Evolutionary conservation across 1,140 invertebrate genomes (phyloP), one percentile per base, ranked within the genome.

Genomic region (Penaeus indicus): DNA sequence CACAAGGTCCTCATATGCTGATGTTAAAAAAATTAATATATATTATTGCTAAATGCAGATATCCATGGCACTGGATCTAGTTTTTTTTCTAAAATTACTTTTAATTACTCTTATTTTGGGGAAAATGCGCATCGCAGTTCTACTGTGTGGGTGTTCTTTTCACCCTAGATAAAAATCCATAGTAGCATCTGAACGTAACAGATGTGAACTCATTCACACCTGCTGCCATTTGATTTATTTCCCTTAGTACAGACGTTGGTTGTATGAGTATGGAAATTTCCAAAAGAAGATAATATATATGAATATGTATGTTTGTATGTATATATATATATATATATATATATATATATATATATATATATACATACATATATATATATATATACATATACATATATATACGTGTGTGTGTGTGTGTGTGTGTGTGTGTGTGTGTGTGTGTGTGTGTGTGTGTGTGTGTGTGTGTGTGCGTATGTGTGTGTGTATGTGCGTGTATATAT

Each of bases 211-310:
- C 32, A 77, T 77, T n/a, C 32, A 4, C 32, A 77, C 32, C 22
- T 77, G 32, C 32, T 32, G 32, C 32, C 32, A 32, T 32, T 32
- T 32, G 32, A 77, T 77, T n/a, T 77, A 77, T 77, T n/a, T 77
- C 22, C 32, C 22, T 77, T n/a, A n/a, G 32, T 4, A 77, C 32
- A 77, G 22, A 77, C 32, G 32, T 77, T 77, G 32, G 16, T 2
- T 25, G 25, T 77, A 25, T 77, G 72, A 18, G 18, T 32, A 77
- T 77, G 25, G 22, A 77, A 32, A 25, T n/a, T 21, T 1, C 32
- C 22, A n/a, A 77, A 77, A 77, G 18, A 77, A 77, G 32, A 77
- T n/a, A 77, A 77, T 25, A 25, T 77, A 32, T 77, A 77, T 25
- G 32, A 18, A 77, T 77, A 77, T 77, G 18, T 77, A 77, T 77